Evolutionary conservation across 1,140 invertebrate genomes (phyloP), one percentile per base, ranked within the genome.

Genomic region (Rhagoletis pomonella): DNA sequence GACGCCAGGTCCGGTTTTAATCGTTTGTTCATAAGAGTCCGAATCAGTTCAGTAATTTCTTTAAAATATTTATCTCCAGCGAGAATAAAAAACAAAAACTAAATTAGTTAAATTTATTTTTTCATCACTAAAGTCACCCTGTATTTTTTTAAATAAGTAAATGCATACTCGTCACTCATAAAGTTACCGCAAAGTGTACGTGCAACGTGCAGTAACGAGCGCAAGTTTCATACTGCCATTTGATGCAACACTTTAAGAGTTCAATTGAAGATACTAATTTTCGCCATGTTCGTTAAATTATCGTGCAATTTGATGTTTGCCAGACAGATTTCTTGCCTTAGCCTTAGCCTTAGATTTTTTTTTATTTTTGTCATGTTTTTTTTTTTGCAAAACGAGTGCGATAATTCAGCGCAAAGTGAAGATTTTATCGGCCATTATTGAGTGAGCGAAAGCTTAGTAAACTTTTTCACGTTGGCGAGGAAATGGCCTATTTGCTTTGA

Each of bases 191-290:
- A 12, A 47, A 12, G 17, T 3, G n/a, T 81, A 81, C 47, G 47
- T 81, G 47, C 47, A 81, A 19, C 47, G 47, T 81, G 47, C 73
- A n/a, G 9, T 17, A 81, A 55, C n/a, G 7, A 55, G 19, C 44
- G 14, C 69, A 29, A 67, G 17, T 39, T 67, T 67, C n/a, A 67
- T 29, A 39, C 69, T 55, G 47, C 73, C 19, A 44, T 81, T 81
- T 81, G 19, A 81, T n/a, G 73, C 73, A 42, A 81, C 73, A 81
- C 73, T 81, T 81, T 58, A 81, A 29, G 44, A 55, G 44, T 4
- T 17, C 73, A 81, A 81, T 81, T 81, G 73, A 10, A 81, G 73
- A 81, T 81, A 81, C 47, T 81, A 81, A 81, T 81, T 81, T 81
- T 81, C n/a, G 47, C 44, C 47, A 58, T 81, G 73, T 81, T 81